phyloP scores from a whole-genome alignment of 2,797 vertebrate species.

The Mallotus villosus region DNA sequence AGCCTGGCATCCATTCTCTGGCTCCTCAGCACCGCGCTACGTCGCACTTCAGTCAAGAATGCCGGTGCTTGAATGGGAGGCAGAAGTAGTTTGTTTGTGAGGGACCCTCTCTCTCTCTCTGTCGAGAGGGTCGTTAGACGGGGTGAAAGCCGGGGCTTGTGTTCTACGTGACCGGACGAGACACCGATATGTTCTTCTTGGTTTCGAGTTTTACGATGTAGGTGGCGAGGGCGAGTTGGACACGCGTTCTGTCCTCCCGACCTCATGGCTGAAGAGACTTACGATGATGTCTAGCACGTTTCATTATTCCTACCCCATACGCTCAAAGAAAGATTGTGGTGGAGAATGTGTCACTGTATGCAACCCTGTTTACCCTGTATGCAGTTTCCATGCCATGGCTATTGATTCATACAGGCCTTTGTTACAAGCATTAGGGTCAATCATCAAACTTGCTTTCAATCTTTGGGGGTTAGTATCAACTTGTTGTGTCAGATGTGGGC shows the following conservation, averaged over 20 bases:
- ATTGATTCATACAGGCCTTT: neutral
- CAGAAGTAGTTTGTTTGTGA: conserved; percentile 50
- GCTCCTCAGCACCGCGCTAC: conserved; percentile 39
- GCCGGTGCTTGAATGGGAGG: conserved; percentile 37
- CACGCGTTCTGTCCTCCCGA: conserved; percentile 42
- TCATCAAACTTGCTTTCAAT: neutral
- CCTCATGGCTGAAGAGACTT: neutral
- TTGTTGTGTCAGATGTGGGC: no score
- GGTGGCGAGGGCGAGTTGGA: conserved; percentile 58
- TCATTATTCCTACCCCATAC: neutral
- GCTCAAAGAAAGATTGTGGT: neutral
- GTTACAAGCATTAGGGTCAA: neutral
- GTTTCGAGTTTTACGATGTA: conserved; percentile 48
- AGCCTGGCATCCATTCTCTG: conserved; percentile 64
- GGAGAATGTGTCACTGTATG: neutral
- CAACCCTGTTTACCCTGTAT: neutral
- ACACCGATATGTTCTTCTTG: conserved; percentile 55
- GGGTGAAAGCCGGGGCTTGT: conserved; percentile 59
- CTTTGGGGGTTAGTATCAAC: no score
- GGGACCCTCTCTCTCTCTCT: conserved; percentile 44
- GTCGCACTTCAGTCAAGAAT: conserved; percentile 45
- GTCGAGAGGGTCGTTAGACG: conserved; percentile 39
- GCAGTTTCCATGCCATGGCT: neutral
- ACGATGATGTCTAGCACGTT: neutral
- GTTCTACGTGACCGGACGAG: conserved; percentile 64